phyloP scores from a whole-genome alignment of 2,888 invertebrate genomes.

The Ecdyonurus torrentis region DNA sequence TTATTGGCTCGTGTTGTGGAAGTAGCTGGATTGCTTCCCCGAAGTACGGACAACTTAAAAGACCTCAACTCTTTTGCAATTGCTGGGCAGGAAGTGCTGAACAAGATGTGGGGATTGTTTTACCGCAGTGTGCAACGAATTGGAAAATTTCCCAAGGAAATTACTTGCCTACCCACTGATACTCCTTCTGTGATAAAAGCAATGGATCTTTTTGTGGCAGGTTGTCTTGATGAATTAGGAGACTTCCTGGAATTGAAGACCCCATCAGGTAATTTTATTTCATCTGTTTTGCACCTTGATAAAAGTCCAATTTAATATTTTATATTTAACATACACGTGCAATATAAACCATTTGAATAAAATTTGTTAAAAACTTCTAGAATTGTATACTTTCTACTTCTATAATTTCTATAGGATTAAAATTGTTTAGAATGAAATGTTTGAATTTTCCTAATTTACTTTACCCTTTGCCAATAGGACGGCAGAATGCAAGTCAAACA shows the following conservation, averaged over 20 bases:
- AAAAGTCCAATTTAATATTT: too few species aligned
- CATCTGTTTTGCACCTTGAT: not conserved
- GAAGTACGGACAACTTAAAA: not conserved
- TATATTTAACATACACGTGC: too few species aligned
- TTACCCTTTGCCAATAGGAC: too few species aligned
- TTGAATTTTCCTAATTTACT: too few species aligned
- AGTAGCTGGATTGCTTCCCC: not conserved
- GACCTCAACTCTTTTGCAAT: not conserved
- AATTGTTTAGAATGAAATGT: too few species aligned
- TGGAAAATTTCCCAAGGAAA: not conserved
- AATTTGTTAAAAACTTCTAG: too few species aligned
- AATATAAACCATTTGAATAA: too few species aligned
- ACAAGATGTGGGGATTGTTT: not conserved
- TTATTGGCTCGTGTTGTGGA: not conserved
- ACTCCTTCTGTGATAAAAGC: not conserved
- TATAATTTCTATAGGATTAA: too few species aligned
- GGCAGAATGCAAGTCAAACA: not conserved
- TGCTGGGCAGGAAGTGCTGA: not conserved
- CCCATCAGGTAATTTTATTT: not conserved
- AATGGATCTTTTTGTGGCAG: not conserved
- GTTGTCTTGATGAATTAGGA: not conserved
- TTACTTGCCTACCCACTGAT: not conserved
- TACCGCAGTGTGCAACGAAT: not conserved
- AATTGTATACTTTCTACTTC: too few species aligned
- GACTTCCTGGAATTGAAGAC: not conserved